phyloP scores from a whole-genome alignment of 2,797 vertebrate species.

The Miichthys miiuy region DNA sequence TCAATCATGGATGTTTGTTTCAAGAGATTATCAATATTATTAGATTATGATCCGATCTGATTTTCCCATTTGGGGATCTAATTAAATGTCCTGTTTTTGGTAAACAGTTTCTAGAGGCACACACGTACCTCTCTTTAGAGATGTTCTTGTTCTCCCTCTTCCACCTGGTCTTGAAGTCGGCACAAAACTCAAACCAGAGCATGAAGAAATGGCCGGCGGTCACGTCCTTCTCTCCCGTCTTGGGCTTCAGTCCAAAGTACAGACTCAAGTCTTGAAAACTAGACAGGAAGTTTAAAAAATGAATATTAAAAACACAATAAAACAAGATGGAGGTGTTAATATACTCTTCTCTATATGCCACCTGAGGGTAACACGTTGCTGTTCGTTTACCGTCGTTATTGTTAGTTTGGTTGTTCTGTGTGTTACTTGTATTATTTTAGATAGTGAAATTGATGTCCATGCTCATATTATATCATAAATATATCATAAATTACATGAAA shows the following conservation, averaged over 20 bases:
- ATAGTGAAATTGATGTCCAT: no score
- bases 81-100: not conserved
- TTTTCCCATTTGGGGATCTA: not conserved
- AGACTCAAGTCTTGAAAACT: constrained; percentile 92
- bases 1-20: no score
- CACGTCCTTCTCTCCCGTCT: constrained; percentile 90
- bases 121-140: constrained; percentile 92
- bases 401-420: no score
- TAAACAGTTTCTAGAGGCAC: not conserved
- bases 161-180: constrained; percentile 96
- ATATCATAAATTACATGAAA: not conserved
- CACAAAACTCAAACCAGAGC: constrained; percentile 98
- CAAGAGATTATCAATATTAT: no score
- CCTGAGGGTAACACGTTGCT: no score
- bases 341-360: no score
- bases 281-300: constrained; percentile 12
- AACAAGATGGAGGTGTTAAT: not conserved
- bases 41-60: no score
- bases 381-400: not conserved
- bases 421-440: no score
- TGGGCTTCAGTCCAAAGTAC: constrained; percentile 93
- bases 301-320: not conserved
- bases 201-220: constrained; percentile 90
- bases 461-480: no score
- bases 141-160: constrained; percentile 95